These are phyloP conservation scores for Bimastos eiseni DNA, from an alignment of 2,888 invertebrate genomes.

Conservation along the genomic window DNA sequence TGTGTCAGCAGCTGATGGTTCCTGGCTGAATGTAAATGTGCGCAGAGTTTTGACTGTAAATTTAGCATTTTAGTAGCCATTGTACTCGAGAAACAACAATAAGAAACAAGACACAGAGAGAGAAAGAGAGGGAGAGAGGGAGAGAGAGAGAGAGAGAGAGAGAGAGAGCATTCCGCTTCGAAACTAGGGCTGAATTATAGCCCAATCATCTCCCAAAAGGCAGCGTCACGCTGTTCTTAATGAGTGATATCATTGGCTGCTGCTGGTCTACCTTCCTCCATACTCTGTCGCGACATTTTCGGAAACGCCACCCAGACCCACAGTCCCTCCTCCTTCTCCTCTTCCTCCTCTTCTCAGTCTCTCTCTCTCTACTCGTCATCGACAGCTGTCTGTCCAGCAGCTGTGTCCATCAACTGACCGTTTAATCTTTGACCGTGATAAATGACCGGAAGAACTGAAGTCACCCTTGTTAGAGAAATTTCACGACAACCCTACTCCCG, in stretches of 20 bases:
- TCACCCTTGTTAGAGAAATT: conserved; percentile 20
- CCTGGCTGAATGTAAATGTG: background rate
- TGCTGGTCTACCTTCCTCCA: background rate
- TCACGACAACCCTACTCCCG: background rate
- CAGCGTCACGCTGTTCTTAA: background rate
- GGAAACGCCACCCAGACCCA: background rate
- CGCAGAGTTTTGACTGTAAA: background rate
- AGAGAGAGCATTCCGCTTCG: background rate
- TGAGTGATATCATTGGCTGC: background rate
- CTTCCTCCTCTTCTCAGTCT: background rate
- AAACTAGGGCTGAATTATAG: background rate
- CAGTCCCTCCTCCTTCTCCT: background rate
- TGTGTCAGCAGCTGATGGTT: background rate
- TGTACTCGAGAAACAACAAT: background rate
- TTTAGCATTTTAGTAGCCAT: background rate
- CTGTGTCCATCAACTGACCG: conserved; percentile 20
- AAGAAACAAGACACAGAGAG: background rate
- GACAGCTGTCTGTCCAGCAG: background rate
- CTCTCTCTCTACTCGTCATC: background rate
- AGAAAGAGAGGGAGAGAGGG: background rate
- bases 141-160: background rate
- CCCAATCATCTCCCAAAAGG: background rate
- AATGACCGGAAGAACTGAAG: conserved; percentile 17
- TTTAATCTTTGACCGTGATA: conserved; percentile 22
- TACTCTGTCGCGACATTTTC: background rate